A percentile compares a stretch with the other conserved stretches of the same genome.
These are phyloP conservation scores for Micromesistius poutassou DNA, from an alignment of 2,797 vertebrate genomes.

Conservation along the genomic window DNA sequence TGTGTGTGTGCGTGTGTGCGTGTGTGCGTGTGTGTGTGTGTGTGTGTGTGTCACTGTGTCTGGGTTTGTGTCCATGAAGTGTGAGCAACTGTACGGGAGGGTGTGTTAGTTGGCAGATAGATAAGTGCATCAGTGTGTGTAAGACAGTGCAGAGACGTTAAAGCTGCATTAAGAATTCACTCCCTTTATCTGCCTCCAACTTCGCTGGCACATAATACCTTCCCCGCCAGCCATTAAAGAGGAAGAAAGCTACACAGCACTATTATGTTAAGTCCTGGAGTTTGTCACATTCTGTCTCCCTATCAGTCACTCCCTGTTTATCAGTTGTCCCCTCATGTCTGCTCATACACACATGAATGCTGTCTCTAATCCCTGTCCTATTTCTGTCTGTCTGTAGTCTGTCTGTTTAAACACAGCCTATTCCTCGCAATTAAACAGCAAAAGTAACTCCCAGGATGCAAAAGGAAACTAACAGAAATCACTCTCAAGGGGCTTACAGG, in stretches of 20 bases:
- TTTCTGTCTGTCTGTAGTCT: no score
- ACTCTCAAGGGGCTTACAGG: not conserved
- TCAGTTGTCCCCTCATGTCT: no score
- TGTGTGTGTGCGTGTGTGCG: no score
- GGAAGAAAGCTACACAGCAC: not conserved
- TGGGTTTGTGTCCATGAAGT: no score
- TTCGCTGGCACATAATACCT: not conserved
- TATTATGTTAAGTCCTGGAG: constrained; percentile 7
- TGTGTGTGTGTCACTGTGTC: no score
- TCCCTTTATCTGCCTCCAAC: constrained; percentile 9
- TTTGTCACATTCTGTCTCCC: not conserved
- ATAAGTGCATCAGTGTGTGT: not conserved
- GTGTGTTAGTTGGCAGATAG: not conserved
- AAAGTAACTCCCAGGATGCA: no score
- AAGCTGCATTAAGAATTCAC: constrained; percentile 21
- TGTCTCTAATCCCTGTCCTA: not conserved
- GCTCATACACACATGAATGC: not conserved
- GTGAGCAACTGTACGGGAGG: not conserved
- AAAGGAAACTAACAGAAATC: not conserved
- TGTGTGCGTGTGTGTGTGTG: no score
- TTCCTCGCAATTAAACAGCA: no score
- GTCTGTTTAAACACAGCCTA: no score
- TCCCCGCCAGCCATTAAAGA: not conserved
- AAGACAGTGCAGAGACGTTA: not conserved
- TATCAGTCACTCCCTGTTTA: not conserved